A percentile compares a stretch with the other conserved stretches of the same genome.
Conservation (phyloP, 2,113 vertebrate species). For the Stegastes partitus region DNA sequence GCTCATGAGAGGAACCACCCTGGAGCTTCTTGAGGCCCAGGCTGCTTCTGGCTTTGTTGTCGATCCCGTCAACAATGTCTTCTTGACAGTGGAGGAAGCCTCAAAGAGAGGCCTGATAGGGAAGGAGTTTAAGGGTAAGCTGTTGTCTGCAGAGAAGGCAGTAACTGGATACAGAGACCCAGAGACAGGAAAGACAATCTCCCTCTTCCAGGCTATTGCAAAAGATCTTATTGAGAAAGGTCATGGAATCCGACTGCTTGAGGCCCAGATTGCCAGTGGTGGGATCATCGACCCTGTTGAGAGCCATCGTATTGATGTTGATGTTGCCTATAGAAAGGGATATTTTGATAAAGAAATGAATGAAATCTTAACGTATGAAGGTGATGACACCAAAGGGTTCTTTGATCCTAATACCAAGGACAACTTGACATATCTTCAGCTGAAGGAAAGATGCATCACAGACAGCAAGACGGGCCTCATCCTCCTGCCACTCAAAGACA, state of each 20-base stretch:
- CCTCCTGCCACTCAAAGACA: conserved; percentile 92
- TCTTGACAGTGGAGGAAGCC: conserved; percentile 93
- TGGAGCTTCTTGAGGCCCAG: conserved; percentile 97
- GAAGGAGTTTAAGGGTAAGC: conserved; percentile 95
- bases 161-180: conserved; percentile 97
- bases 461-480: conserved; percentile 91
- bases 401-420: conserved; percentile 99
- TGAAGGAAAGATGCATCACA: conserved; percentile 94
- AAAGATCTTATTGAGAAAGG: conserved; percentile 96
- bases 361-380: conserved; percentile 93
- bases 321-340: conserved; percentile 92
- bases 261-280: conserved; percentile 98
- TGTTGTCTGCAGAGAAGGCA: conserved; percentile 95
- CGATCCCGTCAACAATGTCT: conserved; percentile 94
- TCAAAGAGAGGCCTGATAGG: conserved; percentile 91
- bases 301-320: conserved; percentile 93
- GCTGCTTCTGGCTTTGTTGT: conserved; percentile 97
- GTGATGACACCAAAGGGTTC: conserved; percentile 97
- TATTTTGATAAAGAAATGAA: conserved; percentile 97
- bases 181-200: conserved; percentile 92
- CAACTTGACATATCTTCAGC: conserved; percentile 95
- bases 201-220: conserved; percentile 97
- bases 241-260: conserved; percentile 95
- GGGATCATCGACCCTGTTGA: conserved; percentile 96
- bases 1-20: conserved; percentile 93